These are phyloP conservation scores for Karalla daura DNA, from an alignment of 2,797 vertebrate genomes.

Conservation along the genomic window DNA sequence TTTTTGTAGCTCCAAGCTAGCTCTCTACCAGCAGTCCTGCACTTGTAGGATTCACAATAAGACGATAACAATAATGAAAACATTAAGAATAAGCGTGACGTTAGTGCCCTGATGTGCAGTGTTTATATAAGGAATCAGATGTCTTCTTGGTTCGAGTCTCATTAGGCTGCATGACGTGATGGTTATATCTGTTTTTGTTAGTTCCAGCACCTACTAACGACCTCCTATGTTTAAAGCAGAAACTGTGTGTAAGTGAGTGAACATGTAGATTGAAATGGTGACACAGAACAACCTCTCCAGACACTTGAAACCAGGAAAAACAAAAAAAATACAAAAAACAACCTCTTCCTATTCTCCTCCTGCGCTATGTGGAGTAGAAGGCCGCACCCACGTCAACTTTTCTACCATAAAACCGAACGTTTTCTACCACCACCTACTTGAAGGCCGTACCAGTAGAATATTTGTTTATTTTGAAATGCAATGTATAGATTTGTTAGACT, in stretches of 20 bases:
- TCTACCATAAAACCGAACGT: slow-evolving; percentile 37
- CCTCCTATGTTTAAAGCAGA: slow-evolving; percentile 34
- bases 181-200: slow-evolving; percentile 6
- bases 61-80: no score
- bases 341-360: slow-evolving; percentile 25
- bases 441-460: slow-evolving; percentile 50
- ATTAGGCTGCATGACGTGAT: no score
- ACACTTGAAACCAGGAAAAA: slow-evolving; percentile 51
- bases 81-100: no score
- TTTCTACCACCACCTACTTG: slow-evolving; percentile 61
- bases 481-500: slow-evolving; percentile 64
- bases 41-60: no score
- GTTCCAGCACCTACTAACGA: slow-evolving; percentile 32
- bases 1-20: no score
- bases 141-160: no score
- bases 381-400: slow-evolving; percentile 40
- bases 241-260: slow-evolving; percentile 8
- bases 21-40: no score
- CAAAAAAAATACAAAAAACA: no score
- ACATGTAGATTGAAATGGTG: slow-evolving; percentile 4
- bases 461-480: slow-evolving; percentile 60
- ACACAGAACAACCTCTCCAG: slow-evolving; percentile 48
- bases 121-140: no score
- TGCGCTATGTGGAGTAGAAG: slow-evolving; percentile 19
- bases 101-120: no score